Conservation (phyloP, 92 coral and sea anemone species). For the Epizoanthus rinbou region DNA sequence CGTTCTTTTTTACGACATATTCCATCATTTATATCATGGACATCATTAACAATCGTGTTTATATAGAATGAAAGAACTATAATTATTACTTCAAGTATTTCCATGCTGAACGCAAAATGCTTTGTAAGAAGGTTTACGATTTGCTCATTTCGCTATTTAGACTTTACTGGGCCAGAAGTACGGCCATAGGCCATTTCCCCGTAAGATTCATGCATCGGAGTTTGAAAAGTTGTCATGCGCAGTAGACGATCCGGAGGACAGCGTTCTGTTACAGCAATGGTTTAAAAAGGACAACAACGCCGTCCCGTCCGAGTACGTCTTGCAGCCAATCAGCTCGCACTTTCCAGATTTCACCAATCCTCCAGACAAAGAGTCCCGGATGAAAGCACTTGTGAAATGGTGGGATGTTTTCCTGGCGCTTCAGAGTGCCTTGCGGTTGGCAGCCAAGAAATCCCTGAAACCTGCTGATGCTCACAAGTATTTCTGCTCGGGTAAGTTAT, state of each 20-base stretch:
- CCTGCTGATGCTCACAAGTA: conserved; percentile 71
- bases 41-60: no score
- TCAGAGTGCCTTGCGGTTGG: conserved; percentile 68
- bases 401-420: conserved; percentile 72
- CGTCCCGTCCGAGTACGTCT: conserved; percentile 82
- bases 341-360: conserved; percentile 63
- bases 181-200: conserved; percentile 85
- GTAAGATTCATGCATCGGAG: conserved; percentile 70
- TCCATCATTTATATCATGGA: no score
- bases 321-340: conserved; percentile 88
- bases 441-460: conserved; percentile 69
- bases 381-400: conserved; percentile 72
- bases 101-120: no score
- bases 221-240: conserved; percentile 66
- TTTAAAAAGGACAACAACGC: conserved; percentile 78
- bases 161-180: conserved; percentile 92
- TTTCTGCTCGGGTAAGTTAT: conserved; percentile 68
- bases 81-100: no score
- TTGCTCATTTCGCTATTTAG: conserved; percentile 11
- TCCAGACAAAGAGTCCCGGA: conserved; percentile 62
- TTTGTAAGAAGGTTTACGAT: not conserved
- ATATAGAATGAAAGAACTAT: no score
- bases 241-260: conserved; percentile 72
- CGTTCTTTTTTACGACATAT: no score
- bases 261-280: conserved; percentile 67